These are phyloP conservation scores for Arion vulgaris DNA, from an alignment of 1,140 invertebrate species.

Conservation along the genomic window DNA sequence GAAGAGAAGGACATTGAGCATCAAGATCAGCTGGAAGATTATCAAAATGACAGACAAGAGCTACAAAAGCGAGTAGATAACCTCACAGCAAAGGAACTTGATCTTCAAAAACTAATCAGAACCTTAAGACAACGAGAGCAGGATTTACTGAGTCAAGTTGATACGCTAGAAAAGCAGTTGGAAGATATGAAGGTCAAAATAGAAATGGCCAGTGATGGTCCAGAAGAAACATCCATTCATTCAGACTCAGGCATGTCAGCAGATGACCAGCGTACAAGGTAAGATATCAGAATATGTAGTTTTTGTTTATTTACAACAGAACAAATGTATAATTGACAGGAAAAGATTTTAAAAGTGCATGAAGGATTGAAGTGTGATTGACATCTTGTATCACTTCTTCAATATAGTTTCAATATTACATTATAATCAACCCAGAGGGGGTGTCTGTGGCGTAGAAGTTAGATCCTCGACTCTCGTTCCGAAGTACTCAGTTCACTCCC, in stretches of 20 bases:
- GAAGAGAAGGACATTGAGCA: neutral
- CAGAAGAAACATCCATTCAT: slow-evolving; percentile 45
- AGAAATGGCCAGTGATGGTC: neutral
- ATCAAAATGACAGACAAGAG: slow-evolving; percentile 36
- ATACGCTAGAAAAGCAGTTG: slow-evolving; percentile 30
- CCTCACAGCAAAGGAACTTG: slow-evolving; percentile 41
- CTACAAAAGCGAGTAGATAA: slow-evolving; percentile 25
- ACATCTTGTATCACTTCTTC: no score
- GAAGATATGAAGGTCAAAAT: neutral
- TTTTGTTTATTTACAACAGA: neutral
- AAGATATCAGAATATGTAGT: neutral
- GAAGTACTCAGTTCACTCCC: no score
- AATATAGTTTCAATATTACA: no score
- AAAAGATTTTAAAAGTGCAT: no score
- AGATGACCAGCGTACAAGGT: slow-evolving; percentile 27
- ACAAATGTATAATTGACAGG: no score
- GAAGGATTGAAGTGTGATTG: no score
- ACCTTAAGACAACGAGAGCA: slow-evolving; percentile 44
- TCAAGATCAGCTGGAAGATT: slow-evolving; percentile 23
- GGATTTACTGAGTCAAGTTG: slow-evolving; percentile 43
- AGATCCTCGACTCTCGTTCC: no score
- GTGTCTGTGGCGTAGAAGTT: no score
- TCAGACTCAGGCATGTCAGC: slow-evolving; percentile 51
- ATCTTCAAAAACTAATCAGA: slow-evolving; percentile 46
- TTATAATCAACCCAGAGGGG: no score